Evolutionary conservation across 2,888 invertebrate species (phyloP), one percentile per base, ranked within the genome.

Genomic region (Neocrepidodera transversa): DNA sequence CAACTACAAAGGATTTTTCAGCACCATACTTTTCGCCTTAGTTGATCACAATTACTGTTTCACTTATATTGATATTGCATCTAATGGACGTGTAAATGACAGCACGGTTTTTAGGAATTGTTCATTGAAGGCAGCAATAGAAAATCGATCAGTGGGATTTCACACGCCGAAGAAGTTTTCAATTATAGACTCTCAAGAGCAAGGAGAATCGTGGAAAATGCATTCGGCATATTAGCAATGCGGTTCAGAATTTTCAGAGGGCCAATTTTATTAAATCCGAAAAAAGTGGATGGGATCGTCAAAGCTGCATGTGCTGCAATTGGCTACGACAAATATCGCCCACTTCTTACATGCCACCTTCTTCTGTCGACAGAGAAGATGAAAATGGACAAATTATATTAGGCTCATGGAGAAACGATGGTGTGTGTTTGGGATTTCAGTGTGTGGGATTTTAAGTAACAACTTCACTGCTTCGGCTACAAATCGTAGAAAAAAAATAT

Each of bases 41-140:
- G 18, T 40, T 18, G 40, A 40, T 40, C 17, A 16, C 17, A 40
- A 40, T 40, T 40, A 18, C 40, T 40, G 40, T 40, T 40, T 40
- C 11, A 16, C n/a, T 18, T 40, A 40, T 40, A 18, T 18, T 18
- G 14, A 40, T 40, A 40, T 40, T n/a, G 40, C 17, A 18, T 18
- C 7, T n/a, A 2, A 16, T 18, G 40, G 40, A 4, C 40, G 40
- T 18, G 18, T 40, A n/a, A 18, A 16, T 40, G n/a, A n/a, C n/a
- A n/a, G n/a, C n/a, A n/a, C n/a, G n/a, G n/a, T n/a, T n/a, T n/a
- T 40, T 40, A 16, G 17, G 7, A 40, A 40, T n/a, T 18, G 40
- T 18, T 40, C 40, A 10, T 40, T 40, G 18, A 18, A 18, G 17
- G 18, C 17, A 40, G 40, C 40, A 18, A 18, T 40, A 18, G 18